Evolutionary conservation across 2,797 vertebrate genomes (phyloP).

Genomic region (Melanotaenia nigrans): DNA sequence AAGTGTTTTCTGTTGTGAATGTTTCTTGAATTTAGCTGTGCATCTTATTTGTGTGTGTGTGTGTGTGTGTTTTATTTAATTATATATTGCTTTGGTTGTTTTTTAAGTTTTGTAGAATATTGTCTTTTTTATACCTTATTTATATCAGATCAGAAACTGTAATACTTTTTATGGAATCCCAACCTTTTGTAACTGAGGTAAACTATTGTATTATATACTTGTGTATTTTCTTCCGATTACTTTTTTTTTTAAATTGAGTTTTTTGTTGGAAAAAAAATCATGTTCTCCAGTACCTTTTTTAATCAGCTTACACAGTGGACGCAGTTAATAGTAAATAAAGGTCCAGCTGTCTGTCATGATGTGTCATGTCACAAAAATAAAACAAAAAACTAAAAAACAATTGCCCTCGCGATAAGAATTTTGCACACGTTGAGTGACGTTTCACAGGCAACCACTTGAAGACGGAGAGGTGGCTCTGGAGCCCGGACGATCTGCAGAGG

Average conservation of each 20-base stretch:
- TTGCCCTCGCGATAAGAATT: conserved; percentile 71
- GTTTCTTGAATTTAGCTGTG: not conserved
- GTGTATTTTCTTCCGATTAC: not conserved
- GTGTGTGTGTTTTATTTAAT: too few species aligned
- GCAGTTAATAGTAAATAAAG: not conserved
- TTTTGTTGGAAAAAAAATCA: not conserved
- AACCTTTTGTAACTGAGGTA: not conserved
- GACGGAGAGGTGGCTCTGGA: conserved; percentile 71
- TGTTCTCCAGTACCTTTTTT: not conserved
- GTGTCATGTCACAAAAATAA: not conserved
- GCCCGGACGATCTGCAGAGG: conserved; percentile 88
- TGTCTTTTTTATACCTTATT: too few species aligned
- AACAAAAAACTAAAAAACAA: not conserved
- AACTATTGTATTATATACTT: not conserved
- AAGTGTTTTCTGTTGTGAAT: too few species aligned
- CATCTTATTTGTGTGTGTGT: too few species aligned
- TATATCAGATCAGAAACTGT: not conserved
- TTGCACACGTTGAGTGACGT: conserved; percentile 80
- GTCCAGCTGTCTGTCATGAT: not conserved
- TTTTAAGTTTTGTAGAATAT: not conserved
- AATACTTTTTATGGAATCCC: not conserved
- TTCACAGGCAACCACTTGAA: conserved; percentile 70
- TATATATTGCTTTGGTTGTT: not conserved
- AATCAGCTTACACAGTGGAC: not conserved
- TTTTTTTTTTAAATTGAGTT: not conserved